phyloP scores from a whole-genome alignment of 2,113 vertebrate species.

The Pelusios castaneus region DNA sequence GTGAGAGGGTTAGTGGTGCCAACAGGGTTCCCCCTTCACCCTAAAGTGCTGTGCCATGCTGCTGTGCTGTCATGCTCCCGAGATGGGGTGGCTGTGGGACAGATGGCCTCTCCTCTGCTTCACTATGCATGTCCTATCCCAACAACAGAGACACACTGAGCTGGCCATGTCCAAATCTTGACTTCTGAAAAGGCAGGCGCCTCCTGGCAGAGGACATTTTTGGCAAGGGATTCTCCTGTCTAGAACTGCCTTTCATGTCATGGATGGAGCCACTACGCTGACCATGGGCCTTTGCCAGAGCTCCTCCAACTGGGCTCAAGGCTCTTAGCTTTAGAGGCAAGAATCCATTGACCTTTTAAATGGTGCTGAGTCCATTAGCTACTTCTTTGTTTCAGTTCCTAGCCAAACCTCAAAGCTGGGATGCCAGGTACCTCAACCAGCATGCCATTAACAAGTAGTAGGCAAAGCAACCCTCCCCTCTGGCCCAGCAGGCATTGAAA shows the following conservation, averaged over 20 bases:
- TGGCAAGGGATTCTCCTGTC: too few relatives aligned
- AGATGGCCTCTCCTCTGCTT: not conserved
- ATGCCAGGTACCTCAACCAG: not conserved
- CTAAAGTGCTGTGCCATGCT: not conserved
- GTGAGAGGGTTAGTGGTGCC: not conserved
- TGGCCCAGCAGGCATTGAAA: too few relatives aligned
- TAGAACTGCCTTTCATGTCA: not conserved
- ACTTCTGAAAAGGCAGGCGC: not conserved
- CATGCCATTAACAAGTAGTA: not conserved
- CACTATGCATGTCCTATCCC: not conserved
- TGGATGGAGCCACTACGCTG: not conserved
- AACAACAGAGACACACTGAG: not conserved
- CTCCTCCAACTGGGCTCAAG: not conserved
- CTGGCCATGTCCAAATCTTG: not conserved
- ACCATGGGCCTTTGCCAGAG: not conserved
- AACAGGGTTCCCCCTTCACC: not conserved
- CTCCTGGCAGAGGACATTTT: not conserved
- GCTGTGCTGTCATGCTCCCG: not conserved
- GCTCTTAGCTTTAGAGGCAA: not conserved
- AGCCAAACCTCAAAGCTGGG: not conserved
- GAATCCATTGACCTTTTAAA: not conserved
- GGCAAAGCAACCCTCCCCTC: not conserved
- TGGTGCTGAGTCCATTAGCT: too few relatives aligned
- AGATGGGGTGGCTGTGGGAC: not conserved
- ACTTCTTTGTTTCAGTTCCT: not conserved